Base-by-base conservation (phyloP, 1,140 invertebrate genomes). In the Aethina tumida region DNA sequence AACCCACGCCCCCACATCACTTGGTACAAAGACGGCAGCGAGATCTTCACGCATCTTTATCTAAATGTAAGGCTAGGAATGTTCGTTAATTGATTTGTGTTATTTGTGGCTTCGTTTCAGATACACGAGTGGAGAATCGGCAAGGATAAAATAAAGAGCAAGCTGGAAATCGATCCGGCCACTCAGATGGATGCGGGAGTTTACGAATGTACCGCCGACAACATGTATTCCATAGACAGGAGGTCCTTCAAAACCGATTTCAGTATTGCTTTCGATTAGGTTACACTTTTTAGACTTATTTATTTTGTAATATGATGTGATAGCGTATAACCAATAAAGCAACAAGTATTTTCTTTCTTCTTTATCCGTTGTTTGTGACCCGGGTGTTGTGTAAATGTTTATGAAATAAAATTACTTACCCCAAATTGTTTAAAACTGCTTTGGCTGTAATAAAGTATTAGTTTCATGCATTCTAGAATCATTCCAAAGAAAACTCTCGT, bases 161-260 rank as follows among this genome's bases (percentile, higher is more conserved):
- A 93, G 69, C 71, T 94, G 43, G 89, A 94, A 64, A 93, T 93
- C 32, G 89, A 93, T 61, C 89, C 89, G 5, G 88, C 88, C 0
- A 88, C 89, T 2, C 87, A 91, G 65, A 89, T 89, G 83, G 87
- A 91, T 60, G 85, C 85, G 7, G 86, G 87, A 5, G 77, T 90
- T 1, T 92, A 92, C 57, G 86, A 90, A 59, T 91, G 86, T 49
- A 85, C 82, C 1, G 88, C 89, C 0, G 87, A 92, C 60, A 93
- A 93, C 56, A 91, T 89, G 81, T 93, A 91, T 57, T 82, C 83
- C n/a, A 84, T 92, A 24, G 86, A 91, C 58, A 69, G 83, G 39
- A 71, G 83, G 59, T 87, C 82, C 40, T 91, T 91, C 59, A 89
- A 91, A 65, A 90, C 87, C 40, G 87, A 91, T 69, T 92, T 91